A percentile compares a stretch with the other conserved stretches of the same genome.
Evolutionary conservation across 2,888 invertebrate genomes (phyloP).

Genomic region (Chelonus formosanus): DNA sequence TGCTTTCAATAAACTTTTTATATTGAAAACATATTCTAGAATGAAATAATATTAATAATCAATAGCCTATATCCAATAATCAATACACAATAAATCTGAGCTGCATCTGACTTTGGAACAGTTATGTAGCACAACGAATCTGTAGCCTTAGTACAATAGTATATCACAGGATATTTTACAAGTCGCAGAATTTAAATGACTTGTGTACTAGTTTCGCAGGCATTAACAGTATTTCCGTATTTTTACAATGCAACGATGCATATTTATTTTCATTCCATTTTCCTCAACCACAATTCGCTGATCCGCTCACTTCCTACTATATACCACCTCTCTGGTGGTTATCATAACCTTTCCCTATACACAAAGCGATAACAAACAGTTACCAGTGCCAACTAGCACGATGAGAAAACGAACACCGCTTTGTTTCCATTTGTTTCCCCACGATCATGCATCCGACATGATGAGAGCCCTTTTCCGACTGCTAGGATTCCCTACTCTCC

Average conservation of each 20-base stretch:
- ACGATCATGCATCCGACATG: constrained; percentile 18
- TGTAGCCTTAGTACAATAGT: constrained; percentile 7
- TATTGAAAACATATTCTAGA: no score
- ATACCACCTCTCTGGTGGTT: constrained; percentile 10
- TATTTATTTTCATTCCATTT: constrained; percentile 33
- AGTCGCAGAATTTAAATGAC: constrained; percentile 58
- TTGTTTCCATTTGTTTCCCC: constrained; percentile 31
- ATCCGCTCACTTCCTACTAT: constrained; percentile 31
- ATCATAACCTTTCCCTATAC: constrained; percentile 10
- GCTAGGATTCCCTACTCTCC: not conserved
- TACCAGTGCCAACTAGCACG: constrained; percentile 28
- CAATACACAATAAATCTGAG: no score
- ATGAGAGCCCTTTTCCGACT: constrained; percentile 21
- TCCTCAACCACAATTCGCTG: constrained; percentile 24
- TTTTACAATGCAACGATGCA: constrained; percentile 36
- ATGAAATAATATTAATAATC: no score
- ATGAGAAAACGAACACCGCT: constrained; percentile 24
- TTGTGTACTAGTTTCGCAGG: constrained; percentile 44
- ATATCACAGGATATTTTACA: constrained; percentile 42
- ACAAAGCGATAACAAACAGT: constrained; percentile 31
- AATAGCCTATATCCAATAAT: no score
- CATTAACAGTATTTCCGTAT: constrained; percentile 43
- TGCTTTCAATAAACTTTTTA: no score
- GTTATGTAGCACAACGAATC: no score
- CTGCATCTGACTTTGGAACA: no score